Evolutionary conservation across 2,113 vertebrate species (phyloP).

Genomic region (Pseudolaguvia tuberculata): DNA sequence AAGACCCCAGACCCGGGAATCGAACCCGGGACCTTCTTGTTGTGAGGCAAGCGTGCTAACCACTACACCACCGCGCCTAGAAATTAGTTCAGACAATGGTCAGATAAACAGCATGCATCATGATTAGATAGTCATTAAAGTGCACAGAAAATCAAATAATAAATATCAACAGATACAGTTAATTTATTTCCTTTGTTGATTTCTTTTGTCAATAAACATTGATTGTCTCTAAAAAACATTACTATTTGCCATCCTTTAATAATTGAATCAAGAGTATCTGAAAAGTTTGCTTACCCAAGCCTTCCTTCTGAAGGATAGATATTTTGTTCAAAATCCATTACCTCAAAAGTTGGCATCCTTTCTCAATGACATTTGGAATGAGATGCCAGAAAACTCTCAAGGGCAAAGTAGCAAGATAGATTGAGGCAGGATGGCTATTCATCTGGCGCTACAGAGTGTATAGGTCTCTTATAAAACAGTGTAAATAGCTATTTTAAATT

Average conservation of each 20-base stretch:
- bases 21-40: too few species aligned
- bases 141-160: conserved; percentile 3
- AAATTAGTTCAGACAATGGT: conserved; percentile 21
- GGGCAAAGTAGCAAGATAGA: conserved; percentile 36
- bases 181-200: conserved; percentile 16
- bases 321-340: conserved; percentile 37
- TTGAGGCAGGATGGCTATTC: conserved; percentile 6
- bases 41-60: too few species aligned
- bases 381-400: conserved; percentile 45
- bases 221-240: conserved; percentile 34
- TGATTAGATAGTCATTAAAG: not conserved
- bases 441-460: conserved; percentile 27
- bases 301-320: conserved; percentile 39
- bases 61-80: too few species aligned
- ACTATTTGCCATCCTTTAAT: conserved; percentile 33
- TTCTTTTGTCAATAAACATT: conserved; percentile 35
- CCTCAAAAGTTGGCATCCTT: conserved; percentile 38
- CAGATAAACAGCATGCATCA: conserved; percentile 17
- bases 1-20: too few species aligned
- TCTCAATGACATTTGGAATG: conserved; percentile 40
- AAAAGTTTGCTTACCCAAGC: conserved; percentile 19
- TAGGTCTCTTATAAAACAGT: conserved; percentile 7
- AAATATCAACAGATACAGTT: conserved; percentile 17
- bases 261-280: conserved; percentile 40
- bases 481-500: not conserved